Evolutionary conservation across 1,140 invertebrate genomes (phyloP), one percentile per base, ranked within the genome.

Genomic region (Lethrus apterus): DNA sequence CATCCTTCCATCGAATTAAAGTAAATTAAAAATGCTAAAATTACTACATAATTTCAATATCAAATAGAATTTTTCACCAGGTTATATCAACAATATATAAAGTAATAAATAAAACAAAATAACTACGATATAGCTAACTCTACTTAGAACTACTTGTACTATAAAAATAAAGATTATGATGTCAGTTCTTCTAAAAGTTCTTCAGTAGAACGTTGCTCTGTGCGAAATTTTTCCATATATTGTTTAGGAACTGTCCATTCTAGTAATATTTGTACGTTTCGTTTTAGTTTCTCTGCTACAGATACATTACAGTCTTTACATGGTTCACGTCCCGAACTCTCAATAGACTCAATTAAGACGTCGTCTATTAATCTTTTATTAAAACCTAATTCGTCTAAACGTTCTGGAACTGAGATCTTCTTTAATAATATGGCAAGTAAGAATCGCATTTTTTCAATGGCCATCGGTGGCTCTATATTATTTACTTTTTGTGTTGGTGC

Each of bases 351-450:
- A 18, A 80, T 71, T 1, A 90, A 71, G n/a, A 90, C 79, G 38
- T 88, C 81, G 59, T 90, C 86, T 48, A 90, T 87, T 2, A 89
- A 70, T 51, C 83, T 71, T 62, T 86, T 87, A 50, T 88, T 87
- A 62, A 83, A 86, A 51, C 86, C 86, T 54, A 90, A 66, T 53
- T 81, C 81, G 30, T 81, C 77, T 7, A 89, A 69, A 55, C 79
- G 76, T 51, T 83, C 78, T 30, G 80, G 78, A n/a, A 79, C 81
- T 9, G 86, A 87, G 42, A 91, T 89, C 56, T 84, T 83, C 47
- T 87, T 87, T 1, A 89, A 63, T 10, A 89, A 72, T 17, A 89
- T 78, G 1, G 86, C 86, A 35, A 89, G 68, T 3, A 88, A 70
- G 44, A 86, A 72, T 38, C 87, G 72, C 76, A 91, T 84, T 46